phyloP scores from a whole-genome alignment of 2,797 vertebrate species.

The Tamandua tetradactyla region DNA sequence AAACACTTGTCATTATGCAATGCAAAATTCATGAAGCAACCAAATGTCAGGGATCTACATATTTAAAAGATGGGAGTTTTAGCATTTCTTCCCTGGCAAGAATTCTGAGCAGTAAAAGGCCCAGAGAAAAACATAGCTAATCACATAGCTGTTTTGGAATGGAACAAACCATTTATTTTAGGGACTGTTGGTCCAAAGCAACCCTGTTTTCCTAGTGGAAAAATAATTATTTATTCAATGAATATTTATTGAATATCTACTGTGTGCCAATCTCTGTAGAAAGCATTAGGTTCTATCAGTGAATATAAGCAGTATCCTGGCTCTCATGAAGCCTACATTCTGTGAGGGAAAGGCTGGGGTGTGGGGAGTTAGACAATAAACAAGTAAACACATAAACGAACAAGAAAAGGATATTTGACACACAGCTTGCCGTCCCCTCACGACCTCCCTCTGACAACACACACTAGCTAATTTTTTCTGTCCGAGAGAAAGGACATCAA shows the following conservation, averaged over 20 bases:
- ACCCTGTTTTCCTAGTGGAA: slow-evolving; percentile 33
- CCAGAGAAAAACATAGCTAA: slow-evolving; percentile 78
- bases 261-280: not conserved
- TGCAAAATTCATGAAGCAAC: slow-evolving; percentile 81
- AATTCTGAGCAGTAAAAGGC: slow-evolving; percentile 83
- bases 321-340: not conserved
- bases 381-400: slow-evolving; percentile 3
- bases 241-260: slow-evolving; percentile 45
- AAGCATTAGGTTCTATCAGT: not conserved
- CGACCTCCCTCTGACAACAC: too few relatives aligned
- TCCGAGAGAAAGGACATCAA: not conserved
- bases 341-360: not conserved
- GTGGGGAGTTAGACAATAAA: not conserved
- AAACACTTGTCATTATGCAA: slow-evolving; percentile 82
- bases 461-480: not conserved
- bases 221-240: slow-evolving; percentile 46
- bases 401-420: slow-evolving; percentile 26
- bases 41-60: slow-evolving; percentile 82
- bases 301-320: not conserved
- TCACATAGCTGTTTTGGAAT: slow-evolving; percentile 76
- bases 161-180: slow-evolving; percentile 64
- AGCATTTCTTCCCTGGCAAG: slow-evolving; percentile 79
- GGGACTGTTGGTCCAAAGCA: slow-evolving; percentile 31
- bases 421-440: not conserved
- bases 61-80: slow-evolving; percentile 79